Percentiles rank a stretch among this genome's conserved stretches.
Conservation (phyloP, 2,113 vertebrate species). For the Canis aureus region DNA sequence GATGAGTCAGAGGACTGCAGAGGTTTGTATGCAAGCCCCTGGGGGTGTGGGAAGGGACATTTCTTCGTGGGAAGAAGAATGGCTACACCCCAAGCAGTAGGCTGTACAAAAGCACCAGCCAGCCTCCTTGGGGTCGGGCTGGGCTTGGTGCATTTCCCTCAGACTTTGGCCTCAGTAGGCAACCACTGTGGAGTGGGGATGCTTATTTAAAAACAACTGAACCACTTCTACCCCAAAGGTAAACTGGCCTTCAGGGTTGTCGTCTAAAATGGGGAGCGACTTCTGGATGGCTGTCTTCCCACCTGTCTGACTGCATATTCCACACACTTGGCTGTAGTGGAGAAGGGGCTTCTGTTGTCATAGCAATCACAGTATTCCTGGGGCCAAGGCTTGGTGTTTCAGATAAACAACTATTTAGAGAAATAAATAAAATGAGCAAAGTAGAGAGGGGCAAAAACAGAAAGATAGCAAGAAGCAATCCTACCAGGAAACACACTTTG, state of each 20-base stretch:
- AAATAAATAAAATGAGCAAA: conserved; percentile 18
- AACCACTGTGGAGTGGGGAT: neutral
- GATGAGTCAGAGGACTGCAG: conserved; percentile 40
- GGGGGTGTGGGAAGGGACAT: neutral
- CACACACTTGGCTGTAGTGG: neutral
- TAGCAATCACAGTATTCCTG: neutral
- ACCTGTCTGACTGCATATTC: neutral
- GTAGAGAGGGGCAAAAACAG: neutral
- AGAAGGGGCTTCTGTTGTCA: neutral
- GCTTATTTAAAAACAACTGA: conserved; percentile 1
- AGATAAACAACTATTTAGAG: conserved; percentile 50
- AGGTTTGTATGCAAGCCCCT: neutral
- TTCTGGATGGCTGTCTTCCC: neutral
- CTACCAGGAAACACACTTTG: neutral
- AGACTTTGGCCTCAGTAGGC: neutral
- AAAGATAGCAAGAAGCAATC: conserved; percentile 25
- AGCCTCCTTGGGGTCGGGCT: neutral
- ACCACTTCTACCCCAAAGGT: neutral
- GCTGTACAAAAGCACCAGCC: neutral
- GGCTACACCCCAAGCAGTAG: neutral
- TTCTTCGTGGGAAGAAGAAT: neutral
- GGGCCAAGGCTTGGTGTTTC: conserved; percentile 35
- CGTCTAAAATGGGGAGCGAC: neutral
- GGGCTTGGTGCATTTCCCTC: neutral
- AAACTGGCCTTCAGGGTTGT: neutral